Conservation (phyloP, 2,888 invertebrate species). For the Notodonta ziczac region DNA sequence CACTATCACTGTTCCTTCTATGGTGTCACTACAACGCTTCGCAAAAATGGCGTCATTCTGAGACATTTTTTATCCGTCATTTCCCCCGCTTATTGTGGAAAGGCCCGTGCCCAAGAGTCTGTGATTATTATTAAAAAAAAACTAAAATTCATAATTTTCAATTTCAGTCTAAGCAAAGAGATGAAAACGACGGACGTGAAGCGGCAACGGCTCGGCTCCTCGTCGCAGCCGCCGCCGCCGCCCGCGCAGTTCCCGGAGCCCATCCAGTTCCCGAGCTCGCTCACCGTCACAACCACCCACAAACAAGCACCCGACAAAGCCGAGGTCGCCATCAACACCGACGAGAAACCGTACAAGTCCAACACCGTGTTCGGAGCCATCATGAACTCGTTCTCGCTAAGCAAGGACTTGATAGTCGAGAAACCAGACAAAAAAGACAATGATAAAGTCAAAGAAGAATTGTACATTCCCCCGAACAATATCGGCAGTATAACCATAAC, state of each 20-base stretch:
- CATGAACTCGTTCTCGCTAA: conserved; percentile 54
- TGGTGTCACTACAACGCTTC: too few species aligned
- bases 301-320: conserved; percentile 42
- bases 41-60: too few species aligned
- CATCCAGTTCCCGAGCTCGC: conserved; percentile 74
- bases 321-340: conserved; percentile 13
- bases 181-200: conserved; percentile 67
- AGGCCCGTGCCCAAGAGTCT: too few species aligned
- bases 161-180: conserved; percentile 75
- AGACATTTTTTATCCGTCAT: too few species aligned
- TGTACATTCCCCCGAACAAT: conserved; percentile 70
- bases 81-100: too few species aligned
- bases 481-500: conserved; percentile 80
- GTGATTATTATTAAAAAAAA: too few species aligned
- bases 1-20: too few species aligned
- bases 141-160: not conserved
- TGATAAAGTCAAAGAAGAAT: conserved; percentile 58
- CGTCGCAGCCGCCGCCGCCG: conserved; percentile 39
- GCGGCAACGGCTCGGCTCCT: conserved; percentile 58
- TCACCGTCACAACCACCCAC: conserved; percentile 70
- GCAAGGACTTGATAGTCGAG: conserved; percentile 65
- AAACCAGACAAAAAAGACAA: conserved; percentile 58
- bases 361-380: conserved; percentile 53
- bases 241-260: conserved; percentile 54
- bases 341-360: conserved; percentile 48